Base-by-base conservation (phyloP, 2,797 vertebrate genomes). In the Columba guinea region DNA sequence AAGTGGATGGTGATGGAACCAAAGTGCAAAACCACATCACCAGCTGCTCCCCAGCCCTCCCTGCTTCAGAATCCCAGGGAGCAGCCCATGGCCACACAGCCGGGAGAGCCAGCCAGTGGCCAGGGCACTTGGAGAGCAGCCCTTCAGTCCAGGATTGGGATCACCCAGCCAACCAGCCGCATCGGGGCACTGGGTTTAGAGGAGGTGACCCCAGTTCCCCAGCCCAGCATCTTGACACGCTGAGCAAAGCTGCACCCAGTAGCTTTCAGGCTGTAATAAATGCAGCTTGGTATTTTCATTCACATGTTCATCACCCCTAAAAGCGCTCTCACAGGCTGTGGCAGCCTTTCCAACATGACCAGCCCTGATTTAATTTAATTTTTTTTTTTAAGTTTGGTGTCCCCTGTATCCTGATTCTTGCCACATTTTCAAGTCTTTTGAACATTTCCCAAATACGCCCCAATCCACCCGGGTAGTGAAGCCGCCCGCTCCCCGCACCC, bases 301-400 rank as follows among this genome's bases (percentile, higher is more conserved):
- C 53, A 2, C 14, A 2, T 0, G 0, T 28, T 35, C 30, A 5
- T 26, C 0, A 0, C 46, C 58, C 71, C 80, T 37, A 4, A 23
- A 71, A 73, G 46, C 41, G 62, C 39, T 44, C 26, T 3, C 48
- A 12, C 3, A 32, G n/a, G 18, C 41, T 26, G 11, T 0, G 7
- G 11, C 30, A 46, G 7, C 75, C 26, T 46, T 39, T 58, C 67
- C 63, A 20, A 10, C 28, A 39, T 1, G 46, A 41, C 7, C 65
- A 75, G 30, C 83, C 37, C 30, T 4, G 15, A 39, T 63, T 53
- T 44, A 14, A 63, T 32, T 58, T 49, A 12, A 12, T 11, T 11
- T 49, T 49, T 49, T n/a, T 53, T 83, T 49, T 11, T 3, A 32
- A 60, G 2, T 19, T 2, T 12, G 19, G 6, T 9, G 6, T 16